These are phyloP conservation scores for Pycnomerus fuliginosus DNA, from an alignment of 2,888 invertebrate genomes.

Conservation along the genomic window DNA sequence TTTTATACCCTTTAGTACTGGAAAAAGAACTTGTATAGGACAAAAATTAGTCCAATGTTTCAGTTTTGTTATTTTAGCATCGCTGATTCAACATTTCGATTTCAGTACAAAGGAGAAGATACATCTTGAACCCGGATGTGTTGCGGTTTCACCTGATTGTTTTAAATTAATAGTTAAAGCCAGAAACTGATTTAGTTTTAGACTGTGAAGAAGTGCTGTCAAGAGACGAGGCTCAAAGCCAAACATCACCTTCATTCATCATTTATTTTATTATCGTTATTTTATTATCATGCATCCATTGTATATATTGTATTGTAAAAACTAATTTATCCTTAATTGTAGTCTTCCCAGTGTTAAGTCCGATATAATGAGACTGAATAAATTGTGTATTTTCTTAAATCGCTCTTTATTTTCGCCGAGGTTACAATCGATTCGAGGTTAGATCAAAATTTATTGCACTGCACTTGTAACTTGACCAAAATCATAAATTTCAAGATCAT, in stretches of 20 bases:
- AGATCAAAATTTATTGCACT: not conserved
- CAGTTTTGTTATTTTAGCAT: conserved; percentile 71
- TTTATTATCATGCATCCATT: conserved; percentile 32
- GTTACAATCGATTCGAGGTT: too few species aligned
- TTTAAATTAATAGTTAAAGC: conserved; percentile 64
- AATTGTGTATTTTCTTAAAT: conserved; percentile 46
- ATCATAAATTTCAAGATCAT: too few species aligned
- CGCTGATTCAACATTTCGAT: conserved; percentile 70
- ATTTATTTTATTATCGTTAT: conserved; percentile 37
- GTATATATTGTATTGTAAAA: conserved; percentile 48
- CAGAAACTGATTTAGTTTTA: conserved; percentile 39
- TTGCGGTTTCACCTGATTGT: conserved; percentile 73
- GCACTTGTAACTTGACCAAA: too few species aligned
- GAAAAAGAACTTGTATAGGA: conserved; percentile 84
- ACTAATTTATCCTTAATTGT: conserved; percentile 44
- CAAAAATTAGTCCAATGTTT: conserved; percentile 77
- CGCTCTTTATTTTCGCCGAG: conserved; percentile 34
- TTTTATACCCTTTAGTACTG: conserved; percentile 84
- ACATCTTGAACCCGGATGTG: conserved; percentile 66
- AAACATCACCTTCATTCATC: conserved; percentile 38
- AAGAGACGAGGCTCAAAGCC: conserved; percentile 32
- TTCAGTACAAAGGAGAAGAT: conserved; percentile 61
- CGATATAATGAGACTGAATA: conserved; percentile 51
- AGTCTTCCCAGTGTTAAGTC: conserved; percentile 45
- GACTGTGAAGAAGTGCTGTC: conserved; percentile 5